Conservation (phyloP, 2,113 vertebrate genomes). For the Chaetops frenatus region DNA sequence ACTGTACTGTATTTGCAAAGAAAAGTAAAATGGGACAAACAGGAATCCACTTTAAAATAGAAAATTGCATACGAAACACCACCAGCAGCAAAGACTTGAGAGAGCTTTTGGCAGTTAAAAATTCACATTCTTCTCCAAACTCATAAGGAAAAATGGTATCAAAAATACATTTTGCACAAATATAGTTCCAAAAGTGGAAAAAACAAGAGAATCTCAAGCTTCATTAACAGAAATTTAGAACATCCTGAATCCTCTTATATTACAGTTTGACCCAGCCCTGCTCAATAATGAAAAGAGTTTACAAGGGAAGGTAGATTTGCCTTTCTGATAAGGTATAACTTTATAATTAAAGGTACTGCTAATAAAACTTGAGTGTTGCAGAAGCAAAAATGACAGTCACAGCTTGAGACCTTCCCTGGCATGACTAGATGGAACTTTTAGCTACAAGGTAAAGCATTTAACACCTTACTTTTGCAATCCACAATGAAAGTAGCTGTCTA, state of each 20-base stretch:
- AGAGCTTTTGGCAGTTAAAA: background rate
- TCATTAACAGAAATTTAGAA: background rate
- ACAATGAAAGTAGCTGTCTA: background rate
- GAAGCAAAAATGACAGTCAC: background rate
- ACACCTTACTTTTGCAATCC: conserved; percentile 2
- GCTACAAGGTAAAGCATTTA: conserved; percentile 67
- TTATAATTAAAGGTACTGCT: background rate
- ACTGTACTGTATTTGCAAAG: background rate
- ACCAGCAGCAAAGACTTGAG: background rate
- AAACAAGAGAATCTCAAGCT: background rate
- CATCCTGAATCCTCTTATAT: background rate
- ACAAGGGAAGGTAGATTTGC: background rate
- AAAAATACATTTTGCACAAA: background rate
- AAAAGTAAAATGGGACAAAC: background rate
- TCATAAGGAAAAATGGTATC: background rate
- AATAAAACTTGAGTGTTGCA: background rate
- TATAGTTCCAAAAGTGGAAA: background rate
- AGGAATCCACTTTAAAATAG: background rate
- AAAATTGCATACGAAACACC: background rate
- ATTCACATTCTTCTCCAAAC: background rate
- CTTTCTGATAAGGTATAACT: background rate
- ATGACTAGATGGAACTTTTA: conserved; percentile 52
- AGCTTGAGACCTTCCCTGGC: conserved; percentile 46
- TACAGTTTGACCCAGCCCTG: background rate
- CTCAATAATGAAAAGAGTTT: background rate